Evolutionary conservation across 2,797 vertebrate species (phyloP), one percentile per base, ranked within the genome.

Genomic region (Todus mexicanus): DNA sequence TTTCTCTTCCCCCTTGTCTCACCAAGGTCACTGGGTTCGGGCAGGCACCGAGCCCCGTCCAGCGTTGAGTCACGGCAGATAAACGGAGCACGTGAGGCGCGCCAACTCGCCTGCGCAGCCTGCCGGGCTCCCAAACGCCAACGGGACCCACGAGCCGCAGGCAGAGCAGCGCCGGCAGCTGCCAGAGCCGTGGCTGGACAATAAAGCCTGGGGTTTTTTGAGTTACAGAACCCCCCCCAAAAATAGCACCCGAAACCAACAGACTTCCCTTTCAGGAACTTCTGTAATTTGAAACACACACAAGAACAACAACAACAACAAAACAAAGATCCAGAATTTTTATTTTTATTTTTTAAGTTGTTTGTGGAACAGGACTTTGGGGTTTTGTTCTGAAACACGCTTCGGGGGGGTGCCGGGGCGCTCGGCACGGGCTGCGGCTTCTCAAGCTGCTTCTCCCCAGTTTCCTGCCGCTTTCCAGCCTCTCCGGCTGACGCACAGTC

Each of bases 181-280:
- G 88, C 73, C 80, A 50, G 40, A 29, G 45, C 20, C 53, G 70
- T 0, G 7, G 18, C 84, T 70, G 53, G 81, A 57, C 82, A 80
- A 83, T 74, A 45, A 54, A 74, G 57, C n/a, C n/a, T 47, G 54
- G 18, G 31, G 45, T 35, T 47, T 89, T 88, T 61, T 86, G 60
- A 82, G 82, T 35, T 89, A 50, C 92, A 96, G 88, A 78, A 89
- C 72, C 82, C 89, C 92, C 93, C 89, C 92, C 93, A 35, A 57
- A 85, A 96, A 96, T 95, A 96, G 94, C 68, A 95, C 87, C 94
- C 94, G 96, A 96, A 96, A 96, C 96, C 91, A 93, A 95, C 89
- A 95, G 95, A 96, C 95, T 95, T 96, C 95, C 95, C 95, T 94
- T 94, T 95, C 89, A 95, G 92, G 94, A 96, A 93, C 95, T 95